Conservation (phyloP, 2,888 invertebrate species). For the Timema podura region DNA sequence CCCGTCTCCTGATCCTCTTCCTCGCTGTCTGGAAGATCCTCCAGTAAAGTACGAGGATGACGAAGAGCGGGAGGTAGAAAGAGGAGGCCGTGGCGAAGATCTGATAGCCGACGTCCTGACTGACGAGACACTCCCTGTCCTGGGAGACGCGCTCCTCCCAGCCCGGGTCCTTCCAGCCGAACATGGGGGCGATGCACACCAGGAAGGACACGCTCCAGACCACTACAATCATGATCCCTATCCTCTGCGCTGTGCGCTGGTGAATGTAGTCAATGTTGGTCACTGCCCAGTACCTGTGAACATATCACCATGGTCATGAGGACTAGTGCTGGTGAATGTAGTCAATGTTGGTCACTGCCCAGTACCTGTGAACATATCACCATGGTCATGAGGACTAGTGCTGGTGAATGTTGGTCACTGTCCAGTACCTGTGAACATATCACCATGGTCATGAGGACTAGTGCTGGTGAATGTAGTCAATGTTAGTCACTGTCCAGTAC, state of each 20-base stretch:
- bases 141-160: slow-evolving; percentile 56
- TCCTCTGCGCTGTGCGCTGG: slow-evolving; percentile 69
- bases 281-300: slow-evolving; percentile 79
- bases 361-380: no score
- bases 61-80: slow-evolving; percentile 83
- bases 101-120: slow-evolving; percentile 54
- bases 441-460: no score
- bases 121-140: slow-evolving; percentile 52
- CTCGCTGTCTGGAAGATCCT: slow-evolving; percentile 86
- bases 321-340: neutral
- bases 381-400: no score
- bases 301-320: neutral
- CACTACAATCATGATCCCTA: slow-evolving; percentile 75
- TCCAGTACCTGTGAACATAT: no score
- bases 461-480: no score
- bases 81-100: slow-evolving; percentile 86
- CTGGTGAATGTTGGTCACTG: no score
- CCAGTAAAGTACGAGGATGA: slow-evolving; percentile 87
- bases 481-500: no score
- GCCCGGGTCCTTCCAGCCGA: slow-evolving; percentile 74
- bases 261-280: slow-evolving; percentile 88
- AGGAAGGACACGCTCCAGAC: slow-evolving; percentile 81
- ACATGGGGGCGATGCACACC: slow-evolving; percentile 81
- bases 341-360: no score
- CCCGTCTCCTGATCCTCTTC: slow-evolving; percentile 71